Conservation (phyloP, 2,113 vertebrate species). For the Verasper variegatus region DNA sequence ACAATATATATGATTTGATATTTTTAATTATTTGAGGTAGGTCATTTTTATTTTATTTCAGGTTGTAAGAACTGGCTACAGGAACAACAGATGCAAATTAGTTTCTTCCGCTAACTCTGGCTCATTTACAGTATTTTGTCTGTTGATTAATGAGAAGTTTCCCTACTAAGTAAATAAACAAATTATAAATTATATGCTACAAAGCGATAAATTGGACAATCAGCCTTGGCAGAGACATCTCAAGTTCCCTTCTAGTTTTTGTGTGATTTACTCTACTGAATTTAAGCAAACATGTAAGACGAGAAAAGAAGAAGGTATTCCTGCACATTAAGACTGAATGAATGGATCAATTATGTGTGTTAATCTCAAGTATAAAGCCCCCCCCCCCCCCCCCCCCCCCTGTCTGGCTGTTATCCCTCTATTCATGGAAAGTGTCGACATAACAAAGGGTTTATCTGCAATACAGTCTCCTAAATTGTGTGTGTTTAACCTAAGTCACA, state of each 20-base stretch:
- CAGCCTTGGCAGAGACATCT: not conserved
- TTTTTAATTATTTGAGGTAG: too few species aligned
- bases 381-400: not conserved
- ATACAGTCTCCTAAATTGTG: slow-evolving; percentile 26
- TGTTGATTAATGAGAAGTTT: too few species aligned
- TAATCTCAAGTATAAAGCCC: not conserved
- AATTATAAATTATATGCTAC: too few species aligned
- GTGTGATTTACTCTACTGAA: not conserved
- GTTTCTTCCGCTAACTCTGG: too few species aligned
- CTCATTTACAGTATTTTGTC: too few species aligned
- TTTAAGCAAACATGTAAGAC: not conserved
- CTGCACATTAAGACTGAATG: slow-evolving; percentile 7
- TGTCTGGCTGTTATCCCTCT: slow-evolving; percentile 21
- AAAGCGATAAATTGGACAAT: not conserved
- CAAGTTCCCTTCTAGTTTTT: not conserved
- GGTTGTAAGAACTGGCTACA: too few species aligned
- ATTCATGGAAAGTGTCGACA: slow-evolving; percentile 17
- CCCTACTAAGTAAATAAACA: too few species aligned
- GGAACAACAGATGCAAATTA: too few species aligned
- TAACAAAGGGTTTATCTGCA: slow-evolving; percentile 46
- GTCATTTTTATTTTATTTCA: too few species aligned
- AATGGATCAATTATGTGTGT: slow-evolving; percentile 46
- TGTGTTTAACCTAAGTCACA: slow-evolving; percentile 47
- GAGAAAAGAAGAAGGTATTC: slow-evolving; percentile 16
- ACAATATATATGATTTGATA: too few species aligned